Percentiles rank a stretch among this genome's conserved stretches.
Evolutionary conservation across 2,797 vertebrate species (phyloP).

Genomic region (Girardinus metallicus): DNA sequence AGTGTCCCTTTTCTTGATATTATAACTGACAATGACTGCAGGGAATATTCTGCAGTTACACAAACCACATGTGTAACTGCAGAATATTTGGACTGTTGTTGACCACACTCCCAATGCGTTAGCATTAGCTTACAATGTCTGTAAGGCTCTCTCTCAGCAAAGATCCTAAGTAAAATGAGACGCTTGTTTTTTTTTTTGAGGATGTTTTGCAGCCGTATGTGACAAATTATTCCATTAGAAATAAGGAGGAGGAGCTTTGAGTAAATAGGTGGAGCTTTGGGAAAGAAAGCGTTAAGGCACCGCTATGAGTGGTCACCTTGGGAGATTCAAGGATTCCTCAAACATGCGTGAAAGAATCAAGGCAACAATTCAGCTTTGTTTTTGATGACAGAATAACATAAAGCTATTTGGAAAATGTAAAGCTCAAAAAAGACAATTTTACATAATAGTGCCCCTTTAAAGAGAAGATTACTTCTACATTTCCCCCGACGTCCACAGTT

Average conservation of each 20-base stretch:
- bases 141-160: not conserved
- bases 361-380: not conserved
- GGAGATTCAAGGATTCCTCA: not conserved
- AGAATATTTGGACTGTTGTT: no score
- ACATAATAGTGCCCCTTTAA: not conserved
- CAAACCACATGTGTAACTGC: no score
- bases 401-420: not conserved
- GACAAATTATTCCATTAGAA: not conserved
- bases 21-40: not conserved
- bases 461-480: not conserved
- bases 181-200: no score
- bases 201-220: no score
- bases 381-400: not conserved
- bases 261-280: no score
- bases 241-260: no score
- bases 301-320: not conserved
- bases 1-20: not conserved
- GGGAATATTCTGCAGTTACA: not conserved
- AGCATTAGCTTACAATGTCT: not conserved
- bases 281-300: no score
- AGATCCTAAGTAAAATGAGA: no score
- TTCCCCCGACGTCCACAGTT: not conserved
- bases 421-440: not conserved
- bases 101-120: not conserved
- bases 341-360: not conserved